Evolutionary conservation across 2,888 invertebrate species (phyloP).

Genomic region (Arge pagana): DNA sequence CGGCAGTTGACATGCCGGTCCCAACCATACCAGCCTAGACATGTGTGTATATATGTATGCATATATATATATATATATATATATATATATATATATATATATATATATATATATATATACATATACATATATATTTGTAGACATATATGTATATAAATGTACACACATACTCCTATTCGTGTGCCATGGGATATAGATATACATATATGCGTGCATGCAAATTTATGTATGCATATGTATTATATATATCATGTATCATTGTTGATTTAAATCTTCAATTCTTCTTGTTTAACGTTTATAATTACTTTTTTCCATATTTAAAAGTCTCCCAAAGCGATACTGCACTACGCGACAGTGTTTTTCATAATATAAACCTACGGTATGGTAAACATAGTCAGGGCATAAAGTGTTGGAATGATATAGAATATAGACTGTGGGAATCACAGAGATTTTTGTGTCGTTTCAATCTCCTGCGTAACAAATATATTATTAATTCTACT

Average conservation of each 20-base stretch:
- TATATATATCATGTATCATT: not conserved
- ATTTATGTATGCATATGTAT: not conserved
- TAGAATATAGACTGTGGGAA: constrained; percentile 1
- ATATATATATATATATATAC: not conserved
- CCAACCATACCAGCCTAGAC: too few species aligned
- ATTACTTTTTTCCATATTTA: not conserved
- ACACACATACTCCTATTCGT: too few species aligned
- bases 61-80: not conserved
- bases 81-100: not conserved
- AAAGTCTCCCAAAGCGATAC: not conserved
- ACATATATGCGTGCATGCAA: too few species aligned
- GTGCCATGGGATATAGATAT: too few species aligned
- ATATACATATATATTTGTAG: not conserved
- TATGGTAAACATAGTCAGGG: too few species aligned
- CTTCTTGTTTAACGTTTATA: too few species aligned
- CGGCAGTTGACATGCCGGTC: too few species aligned
- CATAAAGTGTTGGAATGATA: not conserved
- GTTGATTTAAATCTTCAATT: not conserved
- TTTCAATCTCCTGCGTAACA: not conserved
- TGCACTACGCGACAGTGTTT: not conserved
- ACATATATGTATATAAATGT: too few species aligned
- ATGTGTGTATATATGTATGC: too few species aligned
- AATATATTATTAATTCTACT: constrained; percentile 1
- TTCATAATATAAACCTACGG: not conserved
- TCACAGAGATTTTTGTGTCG: constrained; percentile 1